Percentiles rank a stretch among this genome's conserved stretches.
phyloP scores from a whole-genome alignment of 1,140 invertebrate species.

The Popillia japonica region DNA sequence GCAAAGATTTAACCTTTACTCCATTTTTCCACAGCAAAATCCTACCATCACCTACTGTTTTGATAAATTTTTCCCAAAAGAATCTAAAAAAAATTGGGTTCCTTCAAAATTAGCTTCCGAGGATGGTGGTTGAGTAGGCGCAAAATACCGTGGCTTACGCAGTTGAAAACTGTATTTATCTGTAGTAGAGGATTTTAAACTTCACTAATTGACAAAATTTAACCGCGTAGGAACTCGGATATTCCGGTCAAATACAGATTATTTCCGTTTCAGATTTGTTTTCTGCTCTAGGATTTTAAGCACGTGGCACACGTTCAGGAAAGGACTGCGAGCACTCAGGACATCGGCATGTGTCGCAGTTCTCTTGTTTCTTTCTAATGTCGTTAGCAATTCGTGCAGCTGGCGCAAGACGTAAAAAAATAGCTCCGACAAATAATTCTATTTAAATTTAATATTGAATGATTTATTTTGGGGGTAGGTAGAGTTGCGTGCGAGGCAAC shows the following conservation, averaged over 20 bases:
- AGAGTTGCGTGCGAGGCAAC: not conserved
- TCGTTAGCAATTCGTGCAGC: constrained; percentile 23
- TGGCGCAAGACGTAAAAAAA: constrained; percentile 15
- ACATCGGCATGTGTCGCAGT: constrained; percentile 9
- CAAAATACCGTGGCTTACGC: not conserved
- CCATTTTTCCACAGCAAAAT: too few relatives aligned
- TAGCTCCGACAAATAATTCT: constrained; percentile 4
- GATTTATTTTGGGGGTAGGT: too few relatives aligned
- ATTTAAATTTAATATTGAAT: too few relatives aligned
- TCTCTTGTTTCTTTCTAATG: constrained; percentile 31
- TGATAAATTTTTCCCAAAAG: too few relatives aligned
- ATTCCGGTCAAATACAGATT: constrained; percentile 29
- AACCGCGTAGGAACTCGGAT: too few relatives aligned
- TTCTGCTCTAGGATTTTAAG: constrained; percentile 24
- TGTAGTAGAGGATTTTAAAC: too few relatives aligned
- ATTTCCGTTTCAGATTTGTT: constrained; percentile 27
- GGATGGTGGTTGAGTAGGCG: too few relatives aligned
- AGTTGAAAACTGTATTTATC: not conserved
- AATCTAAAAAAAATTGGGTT: too few relatives aligned
- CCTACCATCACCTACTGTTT: too few relatives aligned
- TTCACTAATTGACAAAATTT: too few relatives aligned
- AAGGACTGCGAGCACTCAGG: constrained; percentile 4
- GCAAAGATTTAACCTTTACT: too few relatives aligned
- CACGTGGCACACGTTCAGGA: constrained; percentile 14
- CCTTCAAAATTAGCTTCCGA: too few relatives aligned